A percentile compares a stretch with the other conserved stretches of the same genome.
These are phyloP conservation scores for Megaceryle torquata DNA, from an alignment of 2,113 vertebrate genomes.

Conservation along the genomic window DNA sequence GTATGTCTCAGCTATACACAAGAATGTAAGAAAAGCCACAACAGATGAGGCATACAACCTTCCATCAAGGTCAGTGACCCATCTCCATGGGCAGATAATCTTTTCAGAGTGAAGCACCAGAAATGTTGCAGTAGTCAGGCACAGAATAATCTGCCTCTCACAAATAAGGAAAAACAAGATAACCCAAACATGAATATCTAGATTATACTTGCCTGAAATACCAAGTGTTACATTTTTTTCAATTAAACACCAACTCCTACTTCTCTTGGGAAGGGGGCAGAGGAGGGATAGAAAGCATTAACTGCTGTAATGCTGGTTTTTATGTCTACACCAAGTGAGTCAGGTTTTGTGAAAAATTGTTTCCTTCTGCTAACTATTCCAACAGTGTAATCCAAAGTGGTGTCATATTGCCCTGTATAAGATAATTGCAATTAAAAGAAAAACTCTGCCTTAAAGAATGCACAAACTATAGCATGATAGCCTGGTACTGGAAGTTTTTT, in stretches of 20 bases:
- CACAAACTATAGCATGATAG: background rate
- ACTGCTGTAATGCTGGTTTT: background rate
- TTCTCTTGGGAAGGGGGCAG: background rate
- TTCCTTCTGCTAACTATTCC: conserved; percentile 20
- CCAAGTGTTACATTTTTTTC: background rate
- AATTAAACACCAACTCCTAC: background rate
- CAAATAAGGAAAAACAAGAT: background rate
- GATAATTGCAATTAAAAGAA: background rate
- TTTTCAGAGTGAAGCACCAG: background rate
- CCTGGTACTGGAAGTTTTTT: background rate
- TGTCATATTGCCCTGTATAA: background rate
- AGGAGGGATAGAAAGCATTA: background rate
- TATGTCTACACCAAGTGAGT: background rate
- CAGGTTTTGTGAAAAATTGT: background rate
- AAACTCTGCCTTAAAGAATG: background rate
- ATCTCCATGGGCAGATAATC: background rate
- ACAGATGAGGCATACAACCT: background rate
- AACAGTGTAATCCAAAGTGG: background rate
- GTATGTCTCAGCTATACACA: background rate
- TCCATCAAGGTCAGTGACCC: background rate
- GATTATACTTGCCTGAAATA: background rate
- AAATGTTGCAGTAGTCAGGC: background rate
- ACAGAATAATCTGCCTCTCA: background rate
- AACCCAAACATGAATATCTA: background rate
- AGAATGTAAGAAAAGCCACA: background rate